Conservation (phyloP, 2,797 vertebrate species). For the Astyanax mexicanus region DNA sequence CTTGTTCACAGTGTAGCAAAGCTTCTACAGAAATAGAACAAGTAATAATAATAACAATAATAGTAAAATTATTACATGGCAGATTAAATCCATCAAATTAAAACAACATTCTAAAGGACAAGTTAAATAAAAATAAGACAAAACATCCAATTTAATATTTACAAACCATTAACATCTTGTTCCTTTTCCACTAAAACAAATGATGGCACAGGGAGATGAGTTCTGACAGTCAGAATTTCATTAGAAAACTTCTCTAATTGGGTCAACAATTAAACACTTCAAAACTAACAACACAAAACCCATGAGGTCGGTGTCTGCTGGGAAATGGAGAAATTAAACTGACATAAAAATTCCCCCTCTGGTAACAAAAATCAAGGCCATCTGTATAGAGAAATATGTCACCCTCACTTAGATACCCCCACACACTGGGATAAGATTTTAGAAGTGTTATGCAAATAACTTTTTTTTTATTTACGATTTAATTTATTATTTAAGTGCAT, state of each 20-base stretch:
- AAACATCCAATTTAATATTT: no score
- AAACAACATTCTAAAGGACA: no score
- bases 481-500: no score
- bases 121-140: no score
- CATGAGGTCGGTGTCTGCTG: background rate
- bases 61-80: no score
- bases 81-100: no score
- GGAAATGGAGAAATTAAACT: background rate
- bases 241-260: background rate
- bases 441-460: background rate
- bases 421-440: background rate
- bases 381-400: background rate
- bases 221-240: background rate
- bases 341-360: background rate
- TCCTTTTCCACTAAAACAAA: background rate
- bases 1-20: no score
- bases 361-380: background rate
- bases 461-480: background rate
- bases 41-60: no score
- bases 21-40: no score
- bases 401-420: background rate
- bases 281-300: slow-evolving; percentile 7
- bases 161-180: background rate
- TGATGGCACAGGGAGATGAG: no score
- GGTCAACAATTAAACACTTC: background rate